Evolutionary conservation across 2,888 invertebrate genomes (phyloP), one percentile per base, ranked within the genome.

Genomic region (Disparrhopalites patrizii): DNA sequence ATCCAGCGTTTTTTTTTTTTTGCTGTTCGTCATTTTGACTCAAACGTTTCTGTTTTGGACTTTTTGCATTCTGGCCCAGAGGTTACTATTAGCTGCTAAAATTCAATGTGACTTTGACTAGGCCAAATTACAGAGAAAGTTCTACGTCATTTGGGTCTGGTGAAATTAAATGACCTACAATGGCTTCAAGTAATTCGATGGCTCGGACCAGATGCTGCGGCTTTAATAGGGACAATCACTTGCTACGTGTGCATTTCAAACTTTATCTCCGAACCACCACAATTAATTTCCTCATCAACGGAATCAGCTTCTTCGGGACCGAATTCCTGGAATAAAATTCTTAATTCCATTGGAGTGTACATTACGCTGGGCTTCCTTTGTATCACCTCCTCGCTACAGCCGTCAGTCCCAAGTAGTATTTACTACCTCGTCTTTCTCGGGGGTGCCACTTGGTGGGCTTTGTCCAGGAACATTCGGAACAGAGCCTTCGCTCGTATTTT

Each of bases 361-460:
- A 55, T 66, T n/a, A 33, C 60, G 13, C 65, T 68, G 5, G 63
- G 43, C 27, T 52, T 54, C 25, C 47, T 68, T 13, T 68, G 68
- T 51, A n/a, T 87, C 72, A 85, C 87, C 8, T 90, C 89, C 1
- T 86, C 89, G 68, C 81, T 93, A 77, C 85, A 88, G 50, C 96
- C 96, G 1, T 92, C 93, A 62, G 81, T 91, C 31, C 86, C 88
- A 25, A 90, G 90, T 43, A 89, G 88, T 10, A 83, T 94, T 51
- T 96, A 97, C 80, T 95, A 91, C 80, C 77, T 94, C 62, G 83
- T 89, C 65, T 96, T 96, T 79, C 83, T 97, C 77, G 85, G 85
- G 18, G 85, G 89, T 28, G 89, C 91, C 64, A 93, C 93, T 1
- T 91, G 90, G 81, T 91, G 93, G 91, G 87, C 93, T 25, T 86